Conservation (phyloP, 2,113 vertebrate genomes). For the Phalacrocorax carbo region DNA sequence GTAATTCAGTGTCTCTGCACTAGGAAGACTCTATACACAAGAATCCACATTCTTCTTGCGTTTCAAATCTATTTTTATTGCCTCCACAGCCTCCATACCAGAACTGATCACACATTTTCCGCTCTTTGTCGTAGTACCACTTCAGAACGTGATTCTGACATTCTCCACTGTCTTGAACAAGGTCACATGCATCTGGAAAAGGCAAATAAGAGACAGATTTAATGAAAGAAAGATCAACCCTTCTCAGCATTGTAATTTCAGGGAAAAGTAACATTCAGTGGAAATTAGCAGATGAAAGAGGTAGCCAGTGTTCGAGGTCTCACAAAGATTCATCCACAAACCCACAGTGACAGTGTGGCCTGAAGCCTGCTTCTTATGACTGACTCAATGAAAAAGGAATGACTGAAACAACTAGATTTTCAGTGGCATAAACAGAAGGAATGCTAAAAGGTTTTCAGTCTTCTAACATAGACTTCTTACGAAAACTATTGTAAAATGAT, state of each 20-base stretch:
- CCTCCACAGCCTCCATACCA: conserved; percentile 85
- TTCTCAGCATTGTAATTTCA: neutral
- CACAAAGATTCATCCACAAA: neutral
- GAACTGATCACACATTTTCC: conserved; percentile 74
- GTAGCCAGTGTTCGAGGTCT: neutral
- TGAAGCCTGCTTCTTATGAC: neutral
- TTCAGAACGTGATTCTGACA: conserved; percentile 76
- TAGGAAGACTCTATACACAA: conserved; percentile 45
- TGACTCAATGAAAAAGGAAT: neutral
- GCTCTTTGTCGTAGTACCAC: conserved; percentile 78
- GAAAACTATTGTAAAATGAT: neutral
- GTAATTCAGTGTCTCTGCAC: neutral
- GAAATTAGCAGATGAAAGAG: neutral
- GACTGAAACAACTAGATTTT: neutral
- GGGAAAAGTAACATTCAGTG: accelerated
- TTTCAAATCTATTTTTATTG: conserved; percentile 81
- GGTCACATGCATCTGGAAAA: conserved; percentile 71
- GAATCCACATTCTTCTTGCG: conserved; percentile 71
- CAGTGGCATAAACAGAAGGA: neutral
- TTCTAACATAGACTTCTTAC: neutral
- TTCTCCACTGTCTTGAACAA: conserved; percentile 65
- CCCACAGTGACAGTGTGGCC: accelerated
- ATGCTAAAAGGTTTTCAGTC: neutral
- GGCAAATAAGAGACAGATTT: neutral
- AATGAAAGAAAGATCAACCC: neutral